Base-by-base conservation (phyloP, 1,140 invertebrate species). In the Homalodisca vitripennis region DNA sequence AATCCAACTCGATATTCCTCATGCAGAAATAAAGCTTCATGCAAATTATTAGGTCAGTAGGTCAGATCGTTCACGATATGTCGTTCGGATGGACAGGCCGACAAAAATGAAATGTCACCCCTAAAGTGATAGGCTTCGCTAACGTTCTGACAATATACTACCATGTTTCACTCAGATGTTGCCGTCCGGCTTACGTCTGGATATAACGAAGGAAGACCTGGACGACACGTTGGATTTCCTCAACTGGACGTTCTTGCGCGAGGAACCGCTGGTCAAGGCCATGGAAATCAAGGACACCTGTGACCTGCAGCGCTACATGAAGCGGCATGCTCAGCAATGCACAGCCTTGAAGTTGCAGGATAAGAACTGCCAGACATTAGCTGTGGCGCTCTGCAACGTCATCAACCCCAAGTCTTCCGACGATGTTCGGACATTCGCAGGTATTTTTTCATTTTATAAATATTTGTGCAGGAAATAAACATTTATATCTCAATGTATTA, bases 191-290 rank as follows among this genome's bases (percentile, higher is more conserved):
- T 41, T 10, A 6, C 6, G 17, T 6, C 34, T 41, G 6, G 34
- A 41, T 10, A 17, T 41, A 17, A 10, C 34, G 6, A 60, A 29
- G 3, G 55, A 60, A 24, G 55, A 30, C 3, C 2, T n/a, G n/a
- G 55, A 60, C 26, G 55, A 60, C 2, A 30, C 6, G 6, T 10
- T 60, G 55, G 55, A 60, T 13, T 60, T 60, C 55, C 55, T 60
- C 14, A 26, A 26, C 3, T 27, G 3, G 2, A 60, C 55, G 12
- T 60, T 60, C 27, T 22, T 24, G 2, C 14, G 27, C 22, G 55
- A 60, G 2, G 55, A 60, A 12, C 55, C 55, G 10, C 6, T 60
- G 6, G 27, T 60, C 22, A 10, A 26, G 14, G 24, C 24, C 55
- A 22, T 60, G 14, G 3, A 30, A 13, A 26, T 60, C 3, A 26